These are phyloP conservation scores for Harpagifer antarcticus DNA, from an alignment of 2,797 vertebrate species.

Conservation along the genomic window DNA sequence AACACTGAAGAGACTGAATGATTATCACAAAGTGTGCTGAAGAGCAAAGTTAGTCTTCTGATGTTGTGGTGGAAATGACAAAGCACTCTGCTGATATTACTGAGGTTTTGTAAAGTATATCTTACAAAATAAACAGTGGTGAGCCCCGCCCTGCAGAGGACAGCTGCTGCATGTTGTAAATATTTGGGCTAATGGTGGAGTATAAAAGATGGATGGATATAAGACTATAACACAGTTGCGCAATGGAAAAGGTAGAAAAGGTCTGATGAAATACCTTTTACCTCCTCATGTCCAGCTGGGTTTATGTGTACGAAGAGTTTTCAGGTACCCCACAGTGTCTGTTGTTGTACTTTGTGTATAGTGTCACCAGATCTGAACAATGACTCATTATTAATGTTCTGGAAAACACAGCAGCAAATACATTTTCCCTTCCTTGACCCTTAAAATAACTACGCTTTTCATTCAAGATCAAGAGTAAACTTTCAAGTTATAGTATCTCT, in stretches of 20 bases:
- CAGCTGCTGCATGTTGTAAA: conserved; percentile 28
- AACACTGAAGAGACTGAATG: neutral
- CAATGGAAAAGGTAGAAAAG: too few species aligned
- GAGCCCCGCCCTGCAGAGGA: neutral
- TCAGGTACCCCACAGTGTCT: too few species aligned
- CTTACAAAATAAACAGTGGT: neutral
- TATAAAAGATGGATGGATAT: too few species aligned
- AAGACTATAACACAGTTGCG: too few species aligned
- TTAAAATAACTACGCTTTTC: conserved; percentile 6
- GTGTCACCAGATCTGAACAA: neutral
- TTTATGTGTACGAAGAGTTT: too few species aligned
- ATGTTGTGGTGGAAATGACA: conserved; percentile 2
- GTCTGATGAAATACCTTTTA: too few species aligned
- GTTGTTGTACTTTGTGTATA: too few species aligned
- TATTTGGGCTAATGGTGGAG: neutral
- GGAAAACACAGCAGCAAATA: neutral
- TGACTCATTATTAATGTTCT: conserved; percentile 10
- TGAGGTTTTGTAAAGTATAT: too few species aligned
- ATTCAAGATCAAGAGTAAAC: conserved; percentile 30
- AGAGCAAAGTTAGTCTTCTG: neutral
- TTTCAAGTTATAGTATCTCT: conserved; percentile 13
- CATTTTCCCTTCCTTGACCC: conserved; percentile 18
- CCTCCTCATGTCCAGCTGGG: too few species aligned
- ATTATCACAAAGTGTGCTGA: neutral
- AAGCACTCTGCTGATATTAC: neutral